Evolutionary conservation across 2,797 vertebrate genomes (phyloP).

Genomic region (Saxicola maurus): DNA sequence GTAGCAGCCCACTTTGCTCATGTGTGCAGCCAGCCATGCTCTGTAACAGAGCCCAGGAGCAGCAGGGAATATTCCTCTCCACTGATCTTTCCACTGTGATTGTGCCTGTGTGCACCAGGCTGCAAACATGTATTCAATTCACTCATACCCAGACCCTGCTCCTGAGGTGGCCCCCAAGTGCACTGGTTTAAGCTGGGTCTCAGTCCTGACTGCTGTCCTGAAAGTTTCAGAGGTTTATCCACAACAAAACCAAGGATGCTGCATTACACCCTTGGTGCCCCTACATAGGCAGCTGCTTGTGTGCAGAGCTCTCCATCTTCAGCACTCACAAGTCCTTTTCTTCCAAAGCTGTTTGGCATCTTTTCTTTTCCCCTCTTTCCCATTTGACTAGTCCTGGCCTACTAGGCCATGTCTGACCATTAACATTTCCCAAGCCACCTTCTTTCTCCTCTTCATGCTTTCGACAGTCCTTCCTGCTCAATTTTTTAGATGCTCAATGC

Average conservation of each 20-base stretch:
- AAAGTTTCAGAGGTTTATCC: background rate
- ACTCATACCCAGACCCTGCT: background rate
- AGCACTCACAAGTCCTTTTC: background rate
- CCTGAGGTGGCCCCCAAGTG: fast-evolving
- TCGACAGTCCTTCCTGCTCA: background rate
- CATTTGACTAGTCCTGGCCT: background rate
- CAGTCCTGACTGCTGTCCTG: background rate
- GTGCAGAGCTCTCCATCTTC: fast-evolving
- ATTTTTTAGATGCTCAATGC: background rate
- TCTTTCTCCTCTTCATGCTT: background rate
- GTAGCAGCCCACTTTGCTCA: background rate
- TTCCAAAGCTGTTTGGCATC: background rate
- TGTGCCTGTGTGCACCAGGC: background rate
- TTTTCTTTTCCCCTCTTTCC: background rate
- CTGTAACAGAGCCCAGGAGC: background rate
- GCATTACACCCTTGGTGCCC: fast-evolving
- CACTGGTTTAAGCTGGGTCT: background rate
- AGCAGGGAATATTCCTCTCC: background rate
- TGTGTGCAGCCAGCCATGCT: fast-evolving
- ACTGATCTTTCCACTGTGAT: background rate
- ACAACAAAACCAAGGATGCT: background rate
- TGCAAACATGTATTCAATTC: background rate
- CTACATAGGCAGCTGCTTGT: background rate
- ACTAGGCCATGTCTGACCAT: too few relatives aligned
- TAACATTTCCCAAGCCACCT: background rate